Base-by-base conservation (phyloP, 2,113 vertebrate genomes). In the Lophotis ruficrista region DNA sequence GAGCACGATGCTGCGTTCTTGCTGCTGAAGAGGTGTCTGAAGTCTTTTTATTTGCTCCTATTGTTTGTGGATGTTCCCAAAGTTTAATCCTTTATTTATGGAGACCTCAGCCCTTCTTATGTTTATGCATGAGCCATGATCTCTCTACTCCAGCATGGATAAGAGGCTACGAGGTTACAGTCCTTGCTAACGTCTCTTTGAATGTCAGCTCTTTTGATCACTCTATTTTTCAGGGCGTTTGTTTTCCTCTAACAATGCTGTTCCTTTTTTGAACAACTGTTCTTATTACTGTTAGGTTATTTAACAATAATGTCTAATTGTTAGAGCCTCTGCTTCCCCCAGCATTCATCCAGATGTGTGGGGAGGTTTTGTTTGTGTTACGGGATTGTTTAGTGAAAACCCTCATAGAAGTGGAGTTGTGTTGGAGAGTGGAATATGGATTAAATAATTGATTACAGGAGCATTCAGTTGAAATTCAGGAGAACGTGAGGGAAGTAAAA, bases 121-220 rank as follows among this genome's bases (percentile, higher is more conserved):
- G 43, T 73, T 92, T 96, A 91, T 96, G 21, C 89, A 92, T 92
- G 87, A 94, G 80, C 66, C 93, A 65, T 89, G 90, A 72, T 61
- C 85, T 86, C 2, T 97, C 96, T 95, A 50, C 37, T 87, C 70
- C 79, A 90, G 50, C 17, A 4, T 8, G 50, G 41, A 9, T 33
- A 38, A 68, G 47, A 64, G 80, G 79, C 66, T 76, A 12, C 9
- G 25, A 94, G 92, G 83, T 87, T 76, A 56, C 65, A n/a, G 50
- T 79, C 64, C 65, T 68, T 90, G 69, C 64, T 57, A 31, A 31
- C 9, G 0, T 70, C 10, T 86, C 61, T 66, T 79, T 95, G 82
- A 57, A 85, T 41, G 31, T 62, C 61, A 11, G 14, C 79, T 68
- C 66, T 95, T 87, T 85, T 27, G 66, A 77, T 82, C 91, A 62